phyloP scores from a whole-genome alignment of 2,113 vertebrate genomes.

The Panthera tigris region DNA sequence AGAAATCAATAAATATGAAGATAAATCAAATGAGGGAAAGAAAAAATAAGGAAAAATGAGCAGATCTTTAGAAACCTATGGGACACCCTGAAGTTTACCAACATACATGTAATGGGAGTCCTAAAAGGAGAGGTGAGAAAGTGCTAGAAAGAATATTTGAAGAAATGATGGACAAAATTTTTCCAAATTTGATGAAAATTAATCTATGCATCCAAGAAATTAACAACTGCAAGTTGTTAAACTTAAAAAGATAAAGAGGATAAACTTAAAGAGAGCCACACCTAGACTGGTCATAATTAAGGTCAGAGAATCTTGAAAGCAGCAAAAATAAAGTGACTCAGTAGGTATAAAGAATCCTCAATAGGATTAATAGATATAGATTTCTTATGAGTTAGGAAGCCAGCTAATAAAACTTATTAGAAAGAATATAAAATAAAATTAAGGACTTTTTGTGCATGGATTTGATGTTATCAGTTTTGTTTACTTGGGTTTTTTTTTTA shows the following conservation, averaged over 20 bases:
- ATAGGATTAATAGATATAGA: background rate
- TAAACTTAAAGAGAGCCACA: background rate
- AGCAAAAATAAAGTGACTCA: background rate
- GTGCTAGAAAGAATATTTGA: background rate
- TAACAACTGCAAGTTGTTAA: background rate
- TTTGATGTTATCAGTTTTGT: background rate
- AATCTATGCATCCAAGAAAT: background rate
- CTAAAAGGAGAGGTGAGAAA: background rate
- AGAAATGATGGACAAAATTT: background rate
- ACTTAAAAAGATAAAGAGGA: background rate
- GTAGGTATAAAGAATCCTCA: background rate
- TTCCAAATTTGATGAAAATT: background rate
- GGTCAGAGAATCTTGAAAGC: background rate
- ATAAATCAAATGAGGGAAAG: background rate
- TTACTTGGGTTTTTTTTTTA: background rate
- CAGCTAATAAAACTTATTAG: background rate
- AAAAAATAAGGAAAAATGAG: background rate
- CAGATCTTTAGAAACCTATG: background rate
- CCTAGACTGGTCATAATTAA: background rate
- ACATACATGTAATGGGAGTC: background rate
- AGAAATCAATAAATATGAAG: background rate
- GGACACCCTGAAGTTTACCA: background rate
- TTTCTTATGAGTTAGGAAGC: background rate
- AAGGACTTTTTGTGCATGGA: background rate
- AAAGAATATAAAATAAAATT: background rate